Base-by-base conservation (phyloP, 2,888 invertebrate genomes). In the Agrenia bidenticulata region DNA sequence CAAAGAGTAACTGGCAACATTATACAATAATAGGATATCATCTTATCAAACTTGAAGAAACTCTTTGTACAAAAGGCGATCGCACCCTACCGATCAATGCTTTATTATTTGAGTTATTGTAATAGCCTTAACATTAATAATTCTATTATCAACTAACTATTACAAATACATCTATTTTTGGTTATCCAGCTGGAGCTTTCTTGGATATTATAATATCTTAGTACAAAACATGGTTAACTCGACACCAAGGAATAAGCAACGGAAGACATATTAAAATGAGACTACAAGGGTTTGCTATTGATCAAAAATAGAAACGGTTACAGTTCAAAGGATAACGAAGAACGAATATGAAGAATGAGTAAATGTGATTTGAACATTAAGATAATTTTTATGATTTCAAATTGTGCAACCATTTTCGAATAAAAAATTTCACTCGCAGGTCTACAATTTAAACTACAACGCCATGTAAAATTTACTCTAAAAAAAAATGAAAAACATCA, bases 41-140 rank as follows among this genome's bases (percentile, higher is more conserved):
- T 55, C 55, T 55, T 26, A 27, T 23, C 26, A 11, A 51, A 51
- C 7, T 21, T 4, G 21, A 51, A 51, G 23, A 55, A 55, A 55
- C 9, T 32, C 24, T 55, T 27, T 27, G 27, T 55, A 27, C 26
- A 24, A 55, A 32, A 55, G 55, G 32, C 32, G 55, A 55, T 55
- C 55, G 55, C 55, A 55, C 55, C 55, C 24, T 55, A n/a, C 55
- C 55, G 55, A 55, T 55, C 55, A 55, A 55, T 55, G 55, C 55
- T 55, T 45, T 15, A 45, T 9, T 45, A 15, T 5, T 45, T 15
- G 15, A 11, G 45, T 5, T 45, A 15, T 45, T 32, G 32, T 32
- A 7, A n/a, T n/a, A n/a, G n/a, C n/a, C n/a, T n/a, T n/a, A n/a
- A 45, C 5, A 17, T 17, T 19, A 9, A 5, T 17, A 45, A 45